A percentile compares a stretch with the other conserved stretches of the same genome.
Evolutionary conservation across 2,888 invertebrate species (phyloP).

Genomic region (Caenorhabditis panamensis): DNA sequence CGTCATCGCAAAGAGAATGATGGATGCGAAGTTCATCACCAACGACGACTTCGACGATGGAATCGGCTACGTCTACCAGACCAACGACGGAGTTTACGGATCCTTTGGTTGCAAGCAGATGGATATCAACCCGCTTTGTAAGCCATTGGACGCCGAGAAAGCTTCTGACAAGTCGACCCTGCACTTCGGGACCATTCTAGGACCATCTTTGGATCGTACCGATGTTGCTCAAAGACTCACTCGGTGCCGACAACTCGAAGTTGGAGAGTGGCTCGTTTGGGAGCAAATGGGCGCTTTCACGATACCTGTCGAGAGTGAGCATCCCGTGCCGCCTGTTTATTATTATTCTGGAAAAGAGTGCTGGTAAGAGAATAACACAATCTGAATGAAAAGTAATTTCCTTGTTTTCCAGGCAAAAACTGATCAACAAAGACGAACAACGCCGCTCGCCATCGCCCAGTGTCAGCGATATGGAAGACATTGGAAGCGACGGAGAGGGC

Average conservation of each 20-base stretch:
- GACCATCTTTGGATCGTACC: conserved; percentile 67
- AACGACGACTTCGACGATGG: conserved; percentile 74
- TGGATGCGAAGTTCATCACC: conserved; percentile 80
- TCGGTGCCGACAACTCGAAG: conserved; percentile 69
- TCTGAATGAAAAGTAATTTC: background rate
- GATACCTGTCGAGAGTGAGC: conserved; percentile 92
- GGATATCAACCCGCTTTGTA: conserved; percentile 72
- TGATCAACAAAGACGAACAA: conserved; percentile 53
- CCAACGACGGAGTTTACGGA: conserved; percentile 85
- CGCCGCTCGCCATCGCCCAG: conserved; percentile 54
- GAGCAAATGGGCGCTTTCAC: conserved; percentile 98
- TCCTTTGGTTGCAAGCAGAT: conserved; percentile 85
- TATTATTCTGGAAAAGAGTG: conserved; percentile 70
- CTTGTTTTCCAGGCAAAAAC: conserved; percentile 40
- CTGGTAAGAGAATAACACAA: conserved; percentile 65
- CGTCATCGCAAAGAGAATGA: conserved; percentile 89
- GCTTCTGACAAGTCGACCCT: conserved; percentile 19
- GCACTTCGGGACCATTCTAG: conserved; percentile 71
- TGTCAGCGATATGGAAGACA: conserved; percentile 37
- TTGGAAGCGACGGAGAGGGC: conserved; percentile 56
- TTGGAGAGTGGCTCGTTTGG: conserved; percentile 87
- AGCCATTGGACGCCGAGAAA: conserved; percentile 64
- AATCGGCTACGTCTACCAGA: conserved; percentile 75
- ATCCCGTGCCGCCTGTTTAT: conserved; percentile 86
- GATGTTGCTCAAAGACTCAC: conserved; percentile 72